phyloP scores from a whole-genome alignment of 1,140 invertebrate species.

The Drosophila willistoni region DNA sequence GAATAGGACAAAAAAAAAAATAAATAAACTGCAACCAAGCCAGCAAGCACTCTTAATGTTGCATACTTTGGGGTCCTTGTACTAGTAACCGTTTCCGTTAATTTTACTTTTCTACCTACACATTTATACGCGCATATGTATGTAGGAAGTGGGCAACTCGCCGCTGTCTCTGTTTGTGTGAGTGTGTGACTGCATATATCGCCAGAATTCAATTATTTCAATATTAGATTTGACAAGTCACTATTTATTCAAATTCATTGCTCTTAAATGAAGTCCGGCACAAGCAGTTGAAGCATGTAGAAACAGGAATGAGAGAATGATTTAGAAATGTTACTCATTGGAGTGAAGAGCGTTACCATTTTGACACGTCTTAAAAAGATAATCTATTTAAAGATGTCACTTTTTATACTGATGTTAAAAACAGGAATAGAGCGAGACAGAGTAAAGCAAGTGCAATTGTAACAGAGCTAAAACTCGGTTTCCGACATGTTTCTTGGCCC shows the following conservation, averaged over 20 bases:
- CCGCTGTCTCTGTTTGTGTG: not conserved
- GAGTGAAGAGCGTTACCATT: no score
- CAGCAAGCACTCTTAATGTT: slow-evolving; percentile 71
- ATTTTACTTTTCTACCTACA: slow-evolving; percentile 63
- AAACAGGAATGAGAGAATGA: no score
- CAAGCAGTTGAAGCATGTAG: no score
- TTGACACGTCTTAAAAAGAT: not conserved
- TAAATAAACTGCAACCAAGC: slow-evolving; percentile 24
- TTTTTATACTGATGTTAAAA: not conserved
- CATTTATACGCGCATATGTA: slow-evolving; percentile 16
- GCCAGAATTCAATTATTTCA: not conserved
- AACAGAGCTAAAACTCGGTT: not conserved
- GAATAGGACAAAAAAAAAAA: slow-evolving; percentile 9
- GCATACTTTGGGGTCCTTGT: slow-evolving; percentile 79
- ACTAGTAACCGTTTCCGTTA: slow-evolving; percentile 77
- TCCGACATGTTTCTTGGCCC: not conserved
- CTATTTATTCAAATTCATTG: no score
- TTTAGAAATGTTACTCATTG: no score
- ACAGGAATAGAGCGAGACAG: no score
- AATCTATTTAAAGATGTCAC: not conserved
- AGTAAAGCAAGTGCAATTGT: not conserved
- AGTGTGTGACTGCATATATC: no score
- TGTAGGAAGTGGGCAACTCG: not conserved
- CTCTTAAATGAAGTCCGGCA: no score
- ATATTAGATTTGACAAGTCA: not conserved